Percentiles rank a stretch among this genome's conserved stretches.
Evolutionary conservation across 1,140 invertebrate genomes (phyloP).

Genomic region (Drosophila subpulchrella): DNA sequence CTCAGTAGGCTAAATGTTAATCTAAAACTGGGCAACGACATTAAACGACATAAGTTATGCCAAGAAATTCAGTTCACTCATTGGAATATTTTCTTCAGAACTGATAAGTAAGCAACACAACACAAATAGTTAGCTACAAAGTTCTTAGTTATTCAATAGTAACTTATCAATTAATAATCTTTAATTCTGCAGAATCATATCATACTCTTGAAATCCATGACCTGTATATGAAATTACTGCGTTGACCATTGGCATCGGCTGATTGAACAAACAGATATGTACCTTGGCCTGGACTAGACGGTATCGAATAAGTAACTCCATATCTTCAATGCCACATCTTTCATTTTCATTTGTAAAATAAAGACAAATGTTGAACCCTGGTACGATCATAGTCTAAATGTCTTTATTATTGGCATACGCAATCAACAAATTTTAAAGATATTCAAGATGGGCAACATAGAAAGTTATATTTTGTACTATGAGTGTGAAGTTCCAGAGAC

Average conservation of each 20-base stretch:
- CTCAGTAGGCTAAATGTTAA: background rate
- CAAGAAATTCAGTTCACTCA: background rate
- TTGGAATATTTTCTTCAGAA: background rate
- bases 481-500: constrained; percentile 21
- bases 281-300: constrained; percentile 13
- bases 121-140: background rate
- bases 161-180: background rate
- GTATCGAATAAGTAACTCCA: constrained; percentile 15
- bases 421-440: constrained; percentile 38
- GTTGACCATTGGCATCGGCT: constrained; percentile 1
- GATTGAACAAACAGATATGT: constrained; percentile 13
- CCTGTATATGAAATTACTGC: constrained; percentile 7
- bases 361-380: background rate
- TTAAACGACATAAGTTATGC: too few species aligned
- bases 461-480: constrained; percentile 67
- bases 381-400: constrained; percentile 56
- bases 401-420: constrained; percentile 69
- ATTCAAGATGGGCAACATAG: constrained; percentile 51
- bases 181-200: background rate
- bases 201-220: background rate
- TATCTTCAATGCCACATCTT: background rate
- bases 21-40: background rate
- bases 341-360: too few species aligned
- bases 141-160: background rate
- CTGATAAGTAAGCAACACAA: background rate